These are phyloP conservation scores for Pica pica DNA, from an alignment of 2,113 vertebrate species.

Conservation along the genomic window DNA sequence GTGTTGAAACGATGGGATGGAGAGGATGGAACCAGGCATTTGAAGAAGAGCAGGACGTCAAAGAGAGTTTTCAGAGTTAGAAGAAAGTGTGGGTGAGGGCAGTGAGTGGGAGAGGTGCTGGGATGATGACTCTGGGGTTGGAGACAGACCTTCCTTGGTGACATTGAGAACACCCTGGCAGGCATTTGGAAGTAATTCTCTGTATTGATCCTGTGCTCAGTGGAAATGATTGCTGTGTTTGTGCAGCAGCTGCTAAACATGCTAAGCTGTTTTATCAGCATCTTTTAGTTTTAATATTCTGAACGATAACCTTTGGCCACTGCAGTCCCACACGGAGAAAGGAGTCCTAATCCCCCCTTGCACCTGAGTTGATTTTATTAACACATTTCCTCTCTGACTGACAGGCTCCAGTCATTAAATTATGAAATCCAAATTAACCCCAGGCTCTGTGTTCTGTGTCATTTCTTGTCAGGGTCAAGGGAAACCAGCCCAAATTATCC, in stretches of 20 bases:
- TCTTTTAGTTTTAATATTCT: constrained; percentile 30
- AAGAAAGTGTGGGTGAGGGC: accelerated
- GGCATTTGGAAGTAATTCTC: neutral
- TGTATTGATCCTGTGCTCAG: neutral
- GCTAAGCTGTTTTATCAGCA: constrained; percentile 43
- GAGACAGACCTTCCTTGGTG: neutral
- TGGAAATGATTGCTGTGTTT: constrained; percentile 36
- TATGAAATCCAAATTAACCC: neutral
- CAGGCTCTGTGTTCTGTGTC: neutral
- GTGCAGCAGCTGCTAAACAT: constrained; percentile 7
- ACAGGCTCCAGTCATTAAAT: neutral
- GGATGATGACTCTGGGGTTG: neutral
- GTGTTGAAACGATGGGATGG: neutral
- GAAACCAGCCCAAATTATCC: neutral
- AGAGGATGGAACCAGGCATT: no score
- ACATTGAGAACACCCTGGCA: neutral
- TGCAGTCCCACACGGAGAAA: neutral
- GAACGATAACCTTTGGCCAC: neutral
- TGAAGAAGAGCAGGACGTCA: neutral
- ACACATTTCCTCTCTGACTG: neutral
- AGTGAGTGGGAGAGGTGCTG: neutral
- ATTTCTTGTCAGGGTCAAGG: neutral
- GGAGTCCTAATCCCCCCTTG: neutral
- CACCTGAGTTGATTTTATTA: neutral
- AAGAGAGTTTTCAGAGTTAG: neutral